These are phyloP conservation scores for Microctonus hyperodae DNA, from an alignment of 2,888 invertebrate genomes.

Conservation along the genomic window DNA sequence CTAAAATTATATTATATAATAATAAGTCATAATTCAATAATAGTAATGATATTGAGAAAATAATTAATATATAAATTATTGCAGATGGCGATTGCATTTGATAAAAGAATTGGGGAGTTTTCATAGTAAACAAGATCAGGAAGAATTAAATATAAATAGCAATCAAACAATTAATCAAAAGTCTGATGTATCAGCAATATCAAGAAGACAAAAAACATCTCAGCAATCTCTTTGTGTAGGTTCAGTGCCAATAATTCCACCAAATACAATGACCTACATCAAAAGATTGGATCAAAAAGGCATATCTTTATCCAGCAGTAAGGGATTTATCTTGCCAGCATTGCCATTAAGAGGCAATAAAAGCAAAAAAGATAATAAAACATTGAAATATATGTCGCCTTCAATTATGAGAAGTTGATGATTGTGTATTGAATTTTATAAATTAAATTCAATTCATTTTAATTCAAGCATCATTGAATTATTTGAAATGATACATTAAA, in stretches of 20 bases:
- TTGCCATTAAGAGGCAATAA: slow-evolving; percentile 43
- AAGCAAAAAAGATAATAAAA: slow-evolving; percentile 12
- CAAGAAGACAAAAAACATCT: slow-evolving; percentile 29
- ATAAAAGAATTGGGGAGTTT: slow-evolving; percentile 43
- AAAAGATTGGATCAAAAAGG: slow-evolving; percentile 48
- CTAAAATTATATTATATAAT: no score
- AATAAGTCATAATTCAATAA: no score
- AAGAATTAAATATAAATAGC: background rate
- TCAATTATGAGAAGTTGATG: background rate
- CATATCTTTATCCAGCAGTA: slow-evolving; percentile 39
- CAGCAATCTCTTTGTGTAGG: slow-evolving; percentile 49
- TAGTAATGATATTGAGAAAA: no score
- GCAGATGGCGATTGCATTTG: slow-evolving; percentile 57
- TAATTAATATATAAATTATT: no score
- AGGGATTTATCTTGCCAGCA: slow-evolving; percentile 48
- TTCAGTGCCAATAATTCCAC: slow-evolving; percentile 46
- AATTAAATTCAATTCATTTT: no score
- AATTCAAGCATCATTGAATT: background rate
- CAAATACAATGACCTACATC: slow-evolving; percentile 53
- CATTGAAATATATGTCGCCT: background rate
- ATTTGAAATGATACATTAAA: background rate
- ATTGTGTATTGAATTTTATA: no score
- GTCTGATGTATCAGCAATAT: slow-evolving; percentile 23
- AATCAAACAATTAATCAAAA: slow-evolving; percentile 15
- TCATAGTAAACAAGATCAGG: slow-evolving; percentile 21